Base-by-base conservation (phyloP, 2,888 invertebrate genomes). In the Maniola hyperantus region DNA sequence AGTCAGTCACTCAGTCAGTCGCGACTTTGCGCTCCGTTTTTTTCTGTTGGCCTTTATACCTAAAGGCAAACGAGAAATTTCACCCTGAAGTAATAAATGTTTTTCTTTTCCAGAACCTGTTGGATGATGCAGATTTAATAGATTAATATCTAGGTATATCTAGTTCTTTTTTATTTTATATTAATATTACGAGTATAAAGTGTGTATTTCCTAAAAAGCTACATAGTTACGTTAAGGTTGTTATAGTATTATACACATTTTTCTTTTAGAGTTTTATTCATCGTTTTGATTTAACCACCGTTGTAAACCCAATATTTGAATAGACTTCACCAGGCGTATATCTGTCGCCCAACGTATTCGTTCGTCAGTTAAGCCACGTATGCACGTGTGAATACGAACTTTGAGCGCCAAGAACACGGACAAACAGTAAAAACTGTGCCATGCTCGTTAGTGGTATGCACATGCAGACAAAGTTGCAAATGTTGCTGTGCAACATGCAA, bases 81-180 rank as follows among this genome's bases (percentile, higher is more conserved):
- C 4, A 26, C 26, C 4, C 26, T 26, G 2, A n/a, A 13, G 36
- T 44, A 7, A 26, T 26, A 7, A 26, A 60, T 15, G 72, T 69
- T 76, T 71, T 74, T 74, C 71, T 65, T 70, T 83, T 84, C 8
- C 87, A 89, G 88, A 85, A 87, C 64, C 75, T 88, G 67, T 80
- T 94, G 94, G 83, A 96, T 66, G 86, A 85, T 2, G 79, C 74
- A 10, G 86, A 83, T 71, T 77, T 84, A 71, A 70, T 83, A 71
- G 85, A 84, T 55, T 87, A 85, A 82, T 73, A 65, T 77, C 67
- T 83, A 82, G 80, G 78, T 82, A 75, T 83, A 77, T 79, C 73
- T 73, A 71, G 64, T 42, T 53, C 68, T 64, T 69, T 78, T 78
- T 79, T 82, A 80, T 82, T 81, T 79, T 79, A 78, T 78, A 75